Percentiles rank a stretch among this genome's conserved stretches.
These are phyloP conservation scores for Anas georgica DNA, from an alignment of 2,797 vertebrate genomes.

Conservation along the genomic window DNA sequence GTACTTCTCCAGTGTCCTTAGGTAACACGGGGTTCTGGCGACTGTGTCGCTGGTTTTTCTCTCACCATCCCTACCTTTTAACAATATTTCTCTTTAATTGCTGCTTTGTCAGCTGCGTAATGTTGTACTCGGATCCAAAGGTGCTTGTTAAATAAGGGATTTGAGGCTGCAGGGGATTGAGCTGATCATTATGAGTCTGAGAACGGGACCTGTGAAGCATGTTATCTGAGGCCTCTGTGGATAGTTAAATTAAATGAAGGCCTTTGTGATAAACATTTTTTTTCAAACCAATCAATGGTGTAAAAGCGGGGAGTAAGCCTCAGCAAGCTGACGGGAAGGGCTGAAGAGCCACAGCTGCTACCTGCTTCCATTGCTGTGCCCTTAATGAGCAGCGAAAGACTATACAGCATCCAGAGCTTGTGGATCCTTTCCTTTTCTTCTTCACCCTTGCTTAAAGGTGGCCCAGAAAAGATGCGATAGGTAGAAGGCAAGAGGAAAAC, in stretches of 20 bases:
- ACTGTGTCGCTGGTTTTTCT: conserved; percentile 10
- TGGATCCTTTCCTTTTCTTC: background rate
- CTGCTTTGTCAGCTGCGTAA: conserved; percentile 48
- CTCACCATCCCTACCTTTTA: conserved; percentile 38
- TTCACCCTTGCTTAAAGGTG: background rate
- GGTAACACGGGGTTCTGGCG: background rate
- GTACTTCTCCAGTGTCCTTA: conserved; percentile 31
- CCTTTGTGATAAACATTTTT: conserved; percentile 68
- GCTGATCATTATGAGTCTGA: conserved; percentile 45
- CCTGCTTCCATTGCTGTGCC: background rate
- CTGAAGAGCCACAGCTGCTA: background rate
- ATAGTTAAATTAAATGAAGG: conserved; percentile 70
- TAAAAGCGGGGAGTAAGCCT: conserved; percentile 47
- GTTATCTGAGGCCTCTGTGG: conserved; percentile 60
- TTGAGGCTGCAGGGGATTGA: conserved; percentile 7
- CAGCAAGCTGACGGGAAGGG: conserved; percentile 15
- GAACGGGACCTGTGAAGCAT: conserved; percentile 68
- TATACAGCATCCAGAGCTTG: background rate
- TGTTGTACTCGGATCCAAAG: conserved; percentile 64
- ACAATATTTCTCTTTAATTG: conserved; percentile 67
- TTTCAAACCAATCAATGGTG: conserved; percentile 64
- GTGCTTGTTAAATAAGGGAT: conserved; percentile 69
- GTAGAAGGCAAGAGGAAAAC: background rate
- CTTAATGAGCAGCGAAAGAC: background rate
- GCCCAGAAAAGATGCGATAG: background rate